Percentiles rank a stretch among this genome's conserved stretches.
Conservation (phyloP, 1,140 invertebrate species). For the Brachionus rotundiformis region DNA sequence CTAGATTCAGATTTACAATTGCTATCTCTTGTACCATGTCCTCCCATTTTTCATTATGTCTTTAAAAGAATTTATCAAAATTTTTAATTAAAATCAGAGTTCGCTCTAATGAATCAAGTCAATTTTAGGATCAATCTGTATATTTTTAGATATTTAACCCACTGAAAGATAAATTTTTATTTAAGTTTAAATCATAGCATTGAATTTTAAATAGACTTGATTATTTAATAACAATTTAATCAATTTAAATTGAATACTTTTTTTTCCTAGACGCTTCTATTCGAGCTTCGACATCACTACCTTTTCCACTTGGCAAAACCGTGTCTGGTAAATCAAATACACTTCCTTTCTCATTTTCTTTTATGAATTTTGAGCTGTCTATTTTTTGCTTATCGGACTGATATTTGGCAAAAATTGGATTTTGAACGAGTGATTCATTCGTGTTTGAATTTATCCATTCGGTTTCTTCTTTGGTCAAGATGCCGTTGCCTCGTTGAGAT, state of each 20-base stretch:
- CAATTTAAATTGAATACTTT: constrained; percentile 10
- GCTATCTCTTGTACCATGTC: constrained; percentile 48
- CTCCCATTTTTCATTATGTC: constrained; percentile 50
- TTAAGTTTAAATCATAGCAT: too few species aligned
- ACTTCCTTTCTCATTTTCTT: background rate
- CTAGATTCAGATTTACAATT: constrained; percentile 23
- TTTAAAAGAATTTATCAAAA: background rate
- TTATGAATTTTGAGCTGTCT: background rate
- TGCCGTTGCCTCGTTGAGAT: constrained; percentile 21
- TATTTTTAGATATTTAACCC: too few species aligned
- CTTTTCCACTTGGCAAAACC: background rate
- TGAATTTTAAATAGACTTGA: too few species aligned
- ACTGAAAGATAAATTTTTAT: too few species aligned
- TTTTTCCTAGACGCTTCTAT: constrained; percentile 34
- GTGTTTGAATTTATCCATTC: constrained; percentile 32
- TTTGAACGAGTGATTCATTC: constrained; percentile 27
- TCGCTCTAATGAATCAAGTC: too few species aligned
- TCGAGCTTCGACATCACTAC: background rate
- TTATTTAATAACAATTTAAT: too few species aligned
- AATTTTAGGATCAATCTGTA: too few species aligned
- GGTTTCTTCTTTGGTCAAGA: constrained; percentile 25
- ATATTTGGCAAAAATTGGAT: constrained; percentile 32
- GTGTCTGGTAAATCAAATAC: constrained; percentile 27
- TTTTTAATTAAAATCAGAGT: background rate
- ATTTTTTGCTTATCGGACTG: background rate